Conservation (phyloP, 2,888 invertebrate species). For the Lycophotia porphyrea region DNA sequence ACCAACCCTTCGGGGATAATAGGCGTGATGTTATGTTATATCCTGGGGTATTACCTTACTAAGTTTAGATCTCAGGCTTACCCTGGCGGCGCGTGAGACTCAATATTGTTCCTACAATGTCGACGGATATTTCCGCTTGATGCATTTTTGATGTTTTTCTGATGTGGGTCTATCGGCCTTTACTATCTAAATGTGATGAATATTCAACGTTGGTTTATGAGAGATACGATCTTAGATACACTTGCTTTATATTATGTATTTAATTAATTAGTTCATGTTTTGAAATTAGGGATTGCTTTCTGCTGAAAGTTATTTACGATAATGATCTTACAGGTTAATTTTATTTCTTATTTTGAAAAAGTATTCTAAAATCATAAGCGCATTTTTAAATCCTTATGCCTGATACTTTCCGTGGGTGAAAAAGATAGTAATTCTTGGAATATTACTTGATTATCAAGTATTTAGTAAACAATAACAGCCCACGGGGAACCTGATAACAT, state of each 20-base stretch:
- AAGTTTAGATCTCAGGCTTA: conserved; percentile 64
- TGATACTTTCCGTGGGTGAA: background rate
- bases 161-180: conserved; percentile 90
- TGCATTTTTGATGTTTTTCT: conserved; percentile 91
- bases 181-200: conserved; percentile 90
- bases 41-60: conserved; percentile 12
- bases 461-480: background rate
- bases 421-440: background rate
- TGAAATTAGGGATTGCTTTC: background rate
- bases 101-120: conserved; percentile 87
- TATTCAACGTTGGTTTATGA: conserved; percentile 86
- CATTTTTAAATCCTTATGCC: background rate
- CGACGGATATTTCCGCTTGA: conserved; percentile 89
- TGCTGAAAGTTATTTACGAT: background rate
- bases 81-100: conserved; percentile 78
- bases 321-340: background rate
- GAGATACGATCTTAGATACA: conserved; percentile 77
- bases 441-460: background rate
- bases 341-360: background rate
- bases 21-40: too few species aligned
- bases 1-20: too few species aligned
- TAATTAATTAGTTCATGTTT: conserved; percentile 7
- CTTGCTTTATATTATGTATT: conserved; percentile 26
- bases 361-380: background rate
- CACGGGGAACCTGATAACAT: background rate